Conservation (phyloP, 2,888 invertebrate species). For the Erpobdella octoculata region DNA sequence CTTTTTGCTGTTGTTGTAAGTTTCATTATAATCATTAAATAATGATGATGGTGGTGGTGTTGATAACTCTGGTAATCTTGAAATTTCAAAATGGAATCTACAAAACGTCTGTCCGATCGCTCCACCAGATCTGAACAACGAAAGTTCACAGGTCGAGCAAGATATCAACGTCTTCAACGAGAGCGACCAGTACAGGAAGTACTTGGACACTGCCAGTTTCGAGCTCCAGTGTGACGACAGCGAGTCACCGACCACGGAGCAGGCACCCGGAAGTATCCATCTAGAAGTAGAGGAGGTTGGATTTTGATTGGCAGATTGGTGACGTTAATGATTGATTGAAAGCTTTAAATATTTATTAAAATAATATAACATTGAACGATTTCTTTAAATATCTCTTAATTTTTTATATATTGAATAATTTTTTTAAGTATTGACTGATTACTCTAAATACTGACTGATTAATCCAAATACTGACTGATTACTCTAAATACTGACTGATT, state of each 20-base stretch:
- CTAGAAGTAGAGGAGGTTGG: conserved; percentile 22
- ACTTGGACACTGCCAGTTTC: not conserved
- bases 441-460: too few relatives aligned
- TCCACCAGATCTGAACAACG: too few relatives aligned
- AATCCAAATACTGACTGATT: too few relatives aligned
- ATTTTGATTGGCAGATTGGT: not conserved
- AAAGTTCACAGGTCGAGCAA: not conserved
- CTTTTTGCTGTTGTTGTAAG: too few relatives aligned
- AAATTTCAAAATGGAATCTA: too few relatives aligned
- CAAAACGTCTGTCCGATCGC: too few relatives aligned
- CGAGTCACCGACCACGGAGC: conserved; percentile 24
- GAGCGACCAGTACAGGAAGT: not conserved
- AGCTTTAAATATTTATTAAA: too few relatives aligned
- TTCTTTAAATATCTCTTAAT: too few relatives aligned
- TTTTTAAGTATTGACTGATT: too few relatives aligned
- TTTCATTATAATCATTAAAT: not conserved
- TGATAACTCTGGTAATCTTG: not conserved
- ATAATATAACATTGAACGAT: too few relatives aligned
- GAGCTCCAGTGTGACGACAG: conserved; percentile 20
- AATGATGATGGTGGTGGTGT: not conserved
- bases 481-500: too few relatives aligned
- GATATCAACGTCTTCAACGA: conserved; percentile 8
- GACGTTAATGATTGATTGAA: not conserved
- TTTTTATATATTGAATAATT: too few relatives aligned
- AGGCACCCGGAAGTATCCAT: not conserved